Evolutionary conservation across 2,113 vertebrate genomes (phyloP), one percentile per base, ranked within the genome.

Genomic region (Cynocephalus volans): DNA sequence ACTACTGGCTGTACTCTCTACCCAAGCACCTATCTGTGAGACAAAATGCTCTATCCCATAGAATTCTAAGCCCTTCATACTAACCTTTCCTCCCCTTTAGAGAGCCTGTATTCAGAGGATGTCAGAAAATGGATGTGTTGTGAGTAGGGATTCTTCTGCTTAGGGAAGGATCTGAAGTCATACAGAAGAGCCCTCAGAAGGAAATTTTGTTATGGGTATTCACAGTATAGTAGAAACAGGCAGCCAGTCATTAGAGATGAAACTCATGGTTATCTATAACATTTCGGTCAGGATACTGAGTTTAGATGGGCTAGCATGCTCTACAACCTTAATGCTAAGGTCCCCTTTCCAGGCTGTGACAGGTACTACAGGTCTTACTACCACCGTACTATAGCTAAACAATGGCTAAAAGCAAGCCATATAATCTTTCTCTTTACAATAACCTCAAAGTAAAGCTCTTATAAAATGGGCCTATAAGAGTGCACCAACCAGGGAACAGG

Each of bases 91-190:
- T 84, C 31, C 33, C 52, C 50, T 75, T 50, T 23, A 89, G 19
- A 36, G 8, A 85, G 28, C 18, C 41, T 60, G 18, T 79, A 84
- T 33, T 81, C 50, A 92, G 41, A 73, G 67, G 69, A 60, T 79
- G 64, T 3, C 56, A 67, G 81, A 67, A 72, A 54, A 82, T 6
- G n/a, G 58, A 1, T 45, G 26, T 86, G 45, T 8, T 86, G 4
- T 52, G 62, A 89, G 7, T 15, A 88, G 41, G 15, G 58, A 60
- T 28, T 65, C 33, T 93, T 77, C 31, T 79, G 36, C 69, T 70
- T 67, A 64, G 82, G 65, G 86, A 93, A 88, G 33, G 60, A 64
- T 84, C 90, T 82, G 64, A 82, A 24, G 64, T 83, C 50, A 79
- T 62, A 73, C 18, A 21, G 17, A 41, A 83, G 72, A 72, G 60